A percentile compares a stretch with the other conserved stretches of the same genome.
Evolutionary conservation across 2,888 invertebrate species (phyloP).

Genomic region (Diabrotica balteata): DNA sequence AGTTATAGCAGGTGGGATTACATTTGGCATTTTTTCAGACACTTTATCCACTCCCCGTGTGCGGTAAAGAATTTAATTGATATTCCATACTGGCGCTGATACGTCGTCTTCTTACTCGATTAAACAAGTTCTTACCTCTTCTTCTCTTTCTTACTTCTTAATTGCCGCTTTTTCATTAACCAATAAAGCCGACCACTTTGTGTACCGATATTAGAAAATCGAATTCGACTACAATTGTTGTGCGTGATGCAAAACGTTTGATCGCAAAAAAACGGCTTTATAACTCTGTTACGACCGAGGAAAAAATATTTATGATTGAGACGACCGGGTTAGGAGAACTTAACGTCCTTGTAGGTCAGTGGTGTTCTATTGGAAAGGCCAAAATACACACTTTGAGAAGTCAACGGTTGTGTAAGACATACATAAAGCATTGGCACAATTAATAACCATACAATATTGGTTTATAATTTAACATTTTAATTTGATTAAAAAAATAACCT

Average conservation of each 20-base stretch:
- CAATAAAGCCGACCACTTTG: slow-evolving; percentile 19
- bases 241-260: not conserved
- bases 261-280: slow-evolving; percentile 19
- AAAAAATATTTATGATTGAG: slow-evolving; percentile 38
- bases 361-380: slow-evolving; percentile 6
- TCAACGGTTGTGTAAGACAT: not conserved
- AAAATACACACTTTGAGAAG: not conserved
- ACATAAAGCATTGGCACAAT: not conserved
- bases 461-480: not conserved
- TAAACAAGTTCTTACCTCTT: slow-evolving; percentile 38
- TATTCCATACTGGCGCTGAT: slow-evolving; percentile 45
- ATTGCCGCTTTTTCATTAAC: slow-evolving; percentile 42
- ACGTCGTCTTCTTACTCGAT: slow-evolving; percentile 29
- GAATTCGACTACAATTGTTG: slow-evolving; percentile 31
- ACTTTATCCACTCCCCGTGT: slow-evolving; percentile 27
- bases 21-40: slow-evolving; percentile 11
- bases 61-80: slow-evolving; percentile 41
- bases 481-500: not conserved
- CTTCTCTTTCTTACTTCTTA: slow-evolving; percentile 38
- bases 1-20: slow-evolving; percentile 7
- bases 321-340: slow-evolving; percentile 36
- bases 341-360: slow-evolving; percentile 38
- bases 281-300: slow-evolving; percentile 34
- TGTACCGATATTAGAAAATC: slow-evolving; percentile 33
- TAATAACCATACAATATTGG: not conserved